These are phyloP conservation scores for Eilema griseolum DNA, from an alignment of 2,888 invertebrate genomes.

Conservation along the genomic window DNA sequence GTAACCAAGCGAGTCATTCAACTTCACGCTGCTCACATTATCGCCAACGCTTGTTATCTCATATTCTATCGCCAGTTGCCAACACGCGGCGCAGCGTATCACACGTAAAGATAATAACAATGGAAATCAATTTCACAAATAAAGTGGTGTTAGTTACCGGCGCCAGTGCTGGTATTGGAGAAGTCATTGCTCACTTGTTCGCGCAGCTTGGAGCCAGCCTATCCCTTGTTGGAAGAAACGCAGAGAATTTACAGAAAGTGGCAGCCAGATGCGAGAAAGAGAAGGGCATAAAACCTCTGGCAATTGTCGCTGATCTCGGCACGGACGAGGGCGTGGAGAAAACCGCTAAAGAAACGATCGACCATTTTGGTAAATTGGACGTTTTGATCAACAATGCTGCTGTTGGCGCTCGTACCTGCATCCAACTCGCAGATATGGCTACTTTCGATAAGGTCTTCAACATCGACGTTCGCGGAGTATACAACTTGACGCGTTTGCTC, in stretches of 20 bases:
- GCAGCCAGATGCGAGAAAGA: conserved; percentile 47
- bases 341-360: conserved; percentile 53
- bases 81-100: neutral
- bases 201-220: conserved; percentile 55
- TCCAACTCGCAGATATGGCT: conserved; percentile 53
- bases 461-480: conserved; percentile 88
- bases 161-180: conserved; percentile 62
- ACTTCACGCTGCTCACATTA: neutral
- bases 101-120: conserved; percentile 3
- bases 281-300: conserved; percentile 46
- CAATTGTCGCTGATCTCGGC: conserved; percentile 54
- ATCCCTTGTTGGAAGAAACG: conserved; percentile 55
- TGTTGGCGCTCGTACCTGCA: conserved; percentile 72
- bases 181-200: conserved; percentile 55
- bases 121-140: conserved; percentile 40
- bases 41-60: neutral
- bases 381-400: conserved; percentile 84
- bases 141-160: conserved; percentile 63
- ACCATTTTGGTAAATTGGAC: conserved; percentile 52
- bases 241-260: conserved; percentile 47
- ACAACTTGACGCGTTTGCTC: conserved; percentile 88
- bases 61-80: conserved; percentile 3
- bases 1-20: too few relatives aligned
- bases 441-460: conserved; percentile 82
- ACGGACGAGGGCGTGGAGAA: conserved; percentile 41